Evolutionary conservation across 2,888 invertebrate species (phyloP), one percentile per base, ranked within the genome.

Genomic region (Branchellion lobata): DNA sequence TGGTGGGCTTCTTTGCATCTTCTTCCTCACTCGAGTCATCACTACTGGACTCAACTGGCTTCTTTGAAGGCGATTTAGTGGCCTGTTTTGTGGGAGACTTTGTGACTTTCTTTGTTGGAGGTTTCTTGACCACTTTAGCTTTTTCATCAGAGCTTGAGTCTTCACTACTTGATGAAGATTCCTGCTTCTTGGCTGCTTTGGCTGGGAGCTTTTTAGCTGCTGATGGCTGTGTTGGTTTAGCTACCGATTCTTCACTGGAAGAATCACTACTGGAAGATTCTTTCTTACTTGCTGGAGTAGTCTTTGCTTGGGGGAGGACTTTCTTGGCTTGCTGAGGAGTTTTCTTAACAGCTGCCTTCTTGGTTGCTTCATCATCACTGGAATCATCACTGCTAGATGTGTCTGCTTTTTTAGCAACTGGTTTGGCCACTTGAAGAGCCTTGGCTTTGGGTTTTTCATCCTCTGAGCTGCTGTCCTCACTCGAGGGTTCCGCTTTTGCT

Each of bases 21-120:
- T 69, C 69, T 27, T 69, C 69, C 8, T 69, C 69, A 31, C 69
- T 69, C 5, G 29, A 29, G 33, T 31, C 33, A 69, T 69, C 69
- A 69, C 24, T 24, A n/a, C 61, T 57, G 24, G 61, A 57, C 5
- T 3, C 3, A 18, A 14, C 14, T n/a, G 5, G 21, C 24, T 57
- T 57, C n/a, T 57, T 57, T 3, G 24, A 5, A 57, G 21, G 3
- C 21, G 21, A 5, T 57, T 57, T 24, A n/a, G 21, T 57, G 61
- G 61, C 61, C 21, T 24, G 3, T 24, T 18, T 24, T 8, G 14
- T 24, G 21, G n/a, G 3, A 57, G 61, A 18, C 8, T 8, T n/a
- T 57, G 5, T n/a, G 21, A 57, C 61, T 57, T 8, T 57, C n/a
- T 57, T 57, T 57, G 47, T 47, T 47, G 18, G 11, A 47, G 18